phyloP scores from a whole-genome alignment of 2,888 invertebrate species.

The Allygus modestus region DNA sequence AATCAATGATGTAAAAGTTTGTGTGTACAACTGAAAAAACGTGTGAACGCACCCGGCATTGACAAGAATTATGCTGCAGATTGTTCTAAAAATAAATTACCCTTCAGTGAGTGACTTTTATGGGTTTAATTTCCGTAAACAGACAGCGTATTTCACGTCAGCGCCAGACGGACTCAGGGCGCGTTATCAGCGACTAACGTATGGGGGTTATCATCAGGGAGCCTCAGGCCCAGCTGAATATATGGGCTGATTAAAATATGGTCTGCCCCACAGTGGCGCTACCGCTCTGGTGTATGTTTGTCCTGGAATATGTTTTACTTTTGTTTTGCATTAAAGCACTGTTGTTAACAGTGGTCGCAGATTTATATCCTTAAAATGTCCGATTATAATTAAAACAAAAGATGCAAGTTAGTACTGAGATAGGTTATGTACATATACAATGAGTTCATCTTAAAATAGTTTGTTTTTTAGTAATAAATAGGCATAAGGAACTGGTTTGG shows the following conservation, averaged over 20 bases:
- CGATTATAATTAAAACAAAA: too few species aligned
- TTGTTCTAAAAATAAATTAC: slow-evolving; percentile 22
- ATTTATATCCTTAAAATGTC: too few species aligned
- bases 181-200: not conserved
- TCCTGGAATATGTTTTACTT: not conserved
- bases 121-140: slow-evolving; percentile 57
- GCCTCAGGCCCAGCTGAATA: slow-evolving; percentile 12
- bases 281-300: not conserved
- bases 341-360: too few species aligned
- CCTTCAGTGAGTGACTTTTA: slow-evolving; percentile 51
- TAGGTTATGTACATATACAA: too few species aligned
- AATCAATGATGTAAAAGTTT: too few species aligned
- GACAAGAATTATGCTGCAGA: not conserved
- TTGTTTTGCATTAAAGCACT: too few species aligned
- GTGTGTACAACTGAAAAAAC: too few species aligned
- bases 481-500: too few species aligned
- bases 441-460: too few species aligned
- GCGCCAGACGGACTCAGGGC: slow-evolving; percentile 1
- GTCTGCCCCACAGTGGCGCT: not conserved
- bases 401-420: too few species aligned
- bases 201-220: slow-evolving; percentile 28
- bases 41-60: not conserved
- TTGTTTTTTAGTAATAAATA: too few species aligned
- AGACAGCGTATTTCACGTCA: slow-evolving; percentile 3
- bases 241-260: slow-evolving; percentile 21